A percentile compares a stretch with the other conserved stretches of the same genome.
Conservation (phyloP, 2,888 invertebrate genomes). For the Latrodectus elegans region DNA sequence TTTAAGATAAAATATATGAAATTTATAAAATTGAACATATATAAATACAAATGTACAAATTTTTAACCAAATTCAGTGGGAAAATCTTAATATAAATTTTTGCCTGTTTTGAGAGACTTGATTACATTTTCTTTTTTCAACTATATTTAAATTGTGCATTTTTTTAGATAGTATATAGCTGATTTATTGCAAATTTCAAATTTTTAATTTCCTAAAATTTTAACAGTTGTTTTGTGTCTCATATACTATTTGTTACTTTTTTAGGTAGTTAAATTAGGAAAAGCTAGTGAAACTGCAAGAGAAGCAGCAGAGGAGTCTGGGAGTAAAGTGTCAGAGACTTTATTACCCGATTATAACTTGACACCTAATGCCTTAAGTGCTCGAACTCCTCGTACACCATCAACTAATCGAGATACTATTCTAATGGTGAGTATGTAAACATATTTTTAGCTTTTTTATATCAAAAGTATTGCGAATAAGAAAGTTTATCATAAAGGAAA, state of each 20-base stretch:
- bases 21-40: too few species aligned
- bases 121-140: background rate
- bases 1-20: too few species aligned
- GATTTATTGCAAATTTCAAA: too few species aligned
- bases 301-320: conserved; percentile 91
- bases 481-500: too few species aligned
- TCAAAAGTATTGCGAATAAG: too few species aligned
- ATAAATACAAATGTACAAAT: too few species aligned
- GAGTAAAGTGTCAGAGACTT: conserved; percentile 84
- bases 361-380: conserved; percentile 80
- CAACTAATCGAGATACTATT: conserved; percentile 85
- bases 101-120: background rate
- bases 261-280: conserved; percentile 92
- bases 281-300: conserved; percentile 77
- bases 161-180: too few species aligned
- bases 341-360: conserved; percentile 91
- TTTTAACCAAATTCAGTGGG: too few species aligned
- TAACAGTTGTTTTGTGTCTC: background rate
- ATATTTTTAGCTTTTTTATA: too few species aligned
- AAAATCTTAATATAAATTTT: background rate
- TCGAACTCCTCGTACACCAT: conserved; percentile 87
- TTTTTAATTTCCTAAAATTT: too few species aligned
- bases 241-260: background rate
- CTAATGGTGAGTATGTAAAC: conserved; percentile 75
- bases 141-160: background rate